These are phyloP conservation scores for Brachyptera putata DNA, from an alignment of 2,888 invertebrate species.

Conservation along the genomic window DNA sequence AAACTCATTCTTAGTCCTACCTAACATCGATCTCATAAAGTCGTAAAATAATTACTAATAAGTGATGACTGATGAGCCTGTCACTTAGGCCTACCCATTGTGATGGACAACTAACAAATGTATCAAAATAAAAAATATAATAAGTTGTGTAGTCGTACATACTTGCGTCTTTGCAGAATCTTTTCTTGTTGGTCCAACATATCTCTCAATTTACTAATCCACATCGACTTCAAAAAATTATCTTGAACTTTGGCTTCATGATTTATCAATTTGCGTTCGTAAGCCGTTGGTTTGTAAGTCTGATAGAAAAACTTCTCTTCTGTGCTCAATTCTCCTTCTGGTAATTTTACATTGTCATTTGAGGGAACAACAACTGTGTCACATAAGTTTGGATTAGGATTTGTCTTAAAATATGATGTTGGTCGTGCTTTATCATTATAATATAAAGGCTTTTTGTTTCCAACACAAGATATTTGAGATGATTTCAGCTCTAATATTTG, in stretches of 20 bases:
- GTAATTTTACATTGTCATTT: neutral
- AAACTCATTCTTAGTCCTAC: no score
- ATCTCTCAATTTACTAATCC: slow-evolving; percentile 54
- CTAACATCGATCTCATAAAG: no score
- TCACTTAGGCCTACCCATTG: no score
- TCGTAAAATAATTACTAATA: no score
- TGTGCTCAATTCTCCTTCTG: neutral
- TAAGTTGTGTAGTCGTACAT: slow-evolving; percentile 33
- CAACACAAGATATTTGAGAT: slow-evolving; percentile 12
- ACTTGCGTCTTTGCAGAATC: slow-evolving; percentile 59
- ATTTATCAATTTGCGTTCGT: slow-evolving; percentile 8
- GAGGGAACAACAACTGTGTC: neutral
- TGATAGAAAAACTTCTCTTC: slow-evolving; percentile 1
- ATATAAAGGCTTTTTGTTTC: neutral
- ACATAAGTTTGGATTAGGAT: neutral
- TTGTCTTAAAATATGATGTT: neutral
- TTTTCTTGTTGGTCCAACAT: slow-evolving; percentile 52
- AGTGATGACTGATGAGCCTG: no score
- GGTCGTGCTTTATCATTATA: slow-evolving; percentile 3
- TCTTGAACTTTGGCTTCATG: slow-evolving; percentile 24
- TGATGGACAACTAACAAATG: neutral
- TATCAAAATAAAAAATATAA: neutral
- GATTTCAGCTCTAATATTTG: slow-evolving; percentile 7
- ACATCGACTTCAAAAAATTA: slow-evolving; percentile 38
- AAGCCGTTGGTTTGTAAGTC: neutral